Base-by-base conservation (phyloP, 2,888 invertebrate species). In the Caenorhabditis sp. region DNA sequence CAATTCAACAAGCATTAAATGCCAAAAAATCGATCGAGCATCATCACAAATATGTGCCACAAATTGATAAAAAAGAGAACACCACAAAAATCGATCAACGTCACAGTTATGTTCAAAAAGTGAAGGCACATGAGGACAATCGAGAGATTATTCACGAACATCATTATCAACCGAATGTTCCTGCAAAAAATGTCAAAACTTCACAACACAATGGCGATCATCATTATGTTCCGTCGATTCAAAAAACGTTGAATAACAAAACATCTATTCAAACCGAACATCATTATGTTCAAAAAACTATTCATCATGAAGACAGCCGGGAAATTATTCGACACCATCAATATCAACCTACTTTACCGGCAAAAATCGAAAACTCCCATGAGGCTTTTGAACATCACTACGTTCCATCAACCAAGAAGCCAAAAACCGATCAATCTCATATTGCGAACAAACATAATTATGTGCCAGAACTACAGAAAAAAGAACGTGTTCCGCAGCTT, bases 381-480 rank as follows among this genome's bases (percentile, higher is more conserved):
- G 31, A 31, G 10, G 31, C 4, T 31, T 31, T 62, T n/a, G 55
- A 62, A 14, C 73, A 73, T 62, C 54, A 69, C 19, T 73, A 55
- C 51, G 66, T 66, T n/a, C 73, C 73, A 23, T n/a, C 66, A 5
- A 26, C 19, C 8, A 10, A 24, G 17, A 43, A 43, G n/a, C n/a
- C 36, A 2, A 49, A 19, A 10, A 51, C 62, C 21, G 37, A 50
- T 17, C 61, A 36, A 26, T 49, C 69, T 14, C 53, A 54, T 21
- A 17, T 53, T 8, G 66, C 62, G 10, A 19, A 19, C 4, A 66
- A 58, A 6, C 75, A 75, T 49, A 66, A 68, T 31, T 75, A 75
- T 27, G 58, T 54, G 24, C 51, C 51, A 49, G n/a, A 50, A 10
- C 1, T 60, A 4, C 23, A 3, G 12, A n/a, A 31, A 50, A 27